phyloP scores from a whole-genome alignment of 2,797 vertebrate genomes.

The Chelon auratus region DNA sequence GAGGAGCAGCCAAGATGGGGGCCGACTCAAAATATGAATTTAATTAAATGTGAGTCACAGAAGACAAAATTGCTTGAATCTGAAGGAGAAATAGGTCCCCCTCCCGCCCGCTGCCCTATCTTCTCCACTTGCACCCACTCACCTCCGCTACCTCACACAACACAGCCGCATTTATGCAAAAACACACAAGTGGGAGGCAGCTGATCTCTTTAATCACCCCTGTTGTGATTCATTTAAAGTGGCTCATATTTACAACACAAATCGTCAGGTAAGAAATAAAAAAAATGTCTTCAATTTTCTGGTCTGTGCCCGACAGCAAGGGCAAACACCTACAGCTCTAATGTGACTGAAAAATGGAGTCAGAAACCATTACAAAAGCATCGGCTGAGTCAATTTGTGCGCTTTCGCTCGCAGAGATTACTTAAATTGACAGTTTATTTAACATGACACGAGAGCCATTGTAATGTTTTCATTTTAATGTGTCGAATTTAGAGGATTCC shows the following conservation, averaged over 20 bases:
- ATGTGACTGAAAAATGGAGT: slow-evolving; percentile 24
- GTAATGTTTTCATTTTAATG: slow-evolving; percentile 44
- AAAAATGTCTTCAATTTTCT: slow-evolving; percentile 25
- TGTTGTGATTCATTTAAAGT: slow-evolving; percentile 62
- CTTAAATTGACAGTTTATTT: slow-evolving; percentile 63
- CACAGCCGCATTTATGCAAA: slow-evolving; percentile 10
- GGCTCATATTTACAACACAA: slow-evolving; percentile 58
- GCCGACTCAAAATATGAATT: slow-evolving; percentile 51
- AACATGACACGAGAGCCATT: slow-evolving; percentile 39
- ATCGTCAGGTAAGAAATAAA: slow-evolving; percentile 38
- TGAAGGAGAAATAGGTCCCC: slow-evolving; percentile 51
- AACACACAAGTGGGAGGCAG: slow-evolving; percentile 34
- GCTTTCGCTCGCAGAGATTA: slow-evolving; percentile 48
- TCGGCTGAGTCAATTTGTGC: slow-evolving; percentile 33
- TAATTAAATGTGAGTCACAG: slow-evolving; percentile 53
- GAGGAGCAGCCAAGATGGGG: slow-evolving; percentile 29
- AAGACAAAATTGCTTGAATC: slow-evolving; percentile 59
- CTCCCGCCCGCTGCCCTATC: not conserved
- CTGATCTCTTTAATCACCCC: slow-evolving; percentile 62
- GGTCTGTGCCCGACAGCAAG: slow-evolving; percentile 44
- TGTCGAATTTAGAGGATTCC: slow-evolving; percentile 53
- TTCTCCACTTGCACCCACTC: slow-evolving; percentile 15
- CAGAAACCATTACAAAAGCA: slow-evolving; percentile 36
- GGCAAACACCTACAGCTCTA: slow-evolving; percentile 42
- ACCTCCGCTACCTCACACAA: slow-evolving; percentile 7